These are phyloP conservation scores for Ursus arctos DNA, from an alignment of 2,113 vertebrate genomes.

Conservation along the genomic window DNA sequence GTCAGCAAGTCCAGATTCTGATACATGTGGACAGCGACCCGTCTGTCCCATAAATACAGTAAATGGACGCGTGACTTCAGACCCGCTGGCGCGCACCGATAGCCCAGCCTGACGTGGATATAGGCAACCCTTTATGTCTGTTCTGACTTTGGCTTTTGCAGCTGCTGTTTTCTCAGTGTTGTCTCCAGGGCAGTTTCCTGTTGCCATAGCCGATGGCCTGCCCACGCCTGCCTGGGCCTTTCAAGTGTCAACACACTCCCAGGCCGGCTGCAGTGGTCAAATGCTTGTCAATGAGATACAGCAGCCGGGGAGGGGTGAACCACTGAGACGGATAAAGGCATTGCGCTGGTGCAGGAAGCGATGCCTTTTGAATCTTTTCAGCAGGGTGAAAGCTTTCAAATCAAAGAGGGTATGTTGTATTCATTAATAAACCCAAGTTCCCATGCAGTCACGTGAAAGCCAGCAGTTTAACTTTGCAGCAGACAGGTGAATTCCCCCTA, in stretches of 20 bases:
- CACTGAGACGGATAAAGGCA: constrained; percentile 91
- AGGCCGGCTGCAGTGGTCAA: constrained; percentile 89
- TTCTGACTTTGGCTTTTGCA: constrained; percentile 88
- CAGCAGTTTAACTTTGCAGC: constrained; percentile 88
- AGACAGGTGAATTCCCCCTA: constrained; percentile 88
- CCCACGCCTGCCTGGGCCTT: constrained; percentile 91
- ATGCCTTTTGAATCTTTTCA: constrained; percentile 92
- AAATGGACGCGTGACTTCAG: constrained; percentile 38
- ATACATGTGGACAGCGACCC: not conserved
- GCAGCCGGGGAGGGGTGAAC: constrained; percentile 92
- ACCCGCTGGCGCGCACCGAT: constrained; percentile 40
- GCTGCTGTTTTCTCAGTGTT: constrained; percentile 91
- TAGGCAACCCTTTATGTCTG: constrained; percentile 84
- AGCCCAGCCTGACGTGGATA: constrained; percentile 68
- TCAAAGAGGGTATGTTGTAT: constrained; percentile 91
- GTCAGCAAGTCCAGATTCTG: constrained; percentile 11
- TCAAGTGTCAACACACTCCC: constrained; percentile 92
- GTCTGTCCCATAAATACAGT: not conserved
- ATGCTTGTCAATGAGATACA: constrained; percentile 93
- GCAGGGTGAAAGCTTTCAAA: constrained; percentile 90
- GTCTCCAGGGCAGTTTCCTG: constrained; percentile 91
- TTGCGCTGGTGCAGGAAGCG: constrained; percentile 91
- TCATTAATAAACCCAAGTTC: constrained; percentile 90
- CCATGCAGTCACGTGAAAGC: constrained; percentile 89
- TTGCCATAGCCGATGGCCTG: constrained; percentile 91